Percentiles rank a stretch among this genome's conserved stretches.
Evolutionary conservation across 2,113 vertebrate species (phyloP).

Genomic region (Pachypanchax playfairii): DNA sequence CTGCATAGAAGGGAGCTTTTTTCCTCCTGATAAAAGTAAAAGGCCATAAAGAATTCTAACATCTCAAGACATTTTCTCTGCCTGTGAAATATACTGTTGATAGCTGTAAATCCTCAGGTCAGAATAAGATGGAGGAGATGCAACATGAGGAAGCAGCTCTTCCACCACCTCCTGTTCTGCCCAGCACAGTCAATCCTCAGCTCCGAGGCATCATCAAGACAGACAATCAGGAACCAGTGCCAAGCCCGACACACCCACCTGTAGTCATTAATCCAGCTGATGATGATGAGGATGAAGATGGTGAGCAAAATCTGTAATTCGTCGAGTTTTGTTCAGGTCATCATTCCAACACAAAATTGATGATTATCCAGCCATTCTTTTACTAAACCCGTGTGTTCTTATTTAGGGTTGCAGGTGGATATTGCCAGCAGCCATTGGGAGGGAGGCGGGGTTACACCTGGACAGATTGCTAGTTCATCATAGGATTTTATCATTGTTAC

Average conservation of each 20-base stretch:
- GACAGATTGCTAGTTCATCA: too few relatives aligned
- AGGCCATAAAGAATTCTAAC: fast-evolving
- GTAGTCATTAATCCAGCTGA: constrained; percentile 96
- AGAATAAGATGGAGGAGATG: constrained; percentile 75
- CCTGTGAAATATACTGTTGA: not conserved
- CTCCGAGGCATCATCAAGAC: constrained; percentile 90
- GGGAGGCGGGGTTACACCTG: too few relatives aligned
- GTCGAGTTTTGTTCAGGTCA: too few relatives aligned
- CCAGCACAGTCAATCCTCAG: constrained; percentile 85
- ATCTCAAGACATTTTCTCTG: not conserved
- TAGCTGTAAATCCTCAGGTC: constrained; percentile 49
- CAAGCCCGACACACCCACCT: constrained; percentile 94
- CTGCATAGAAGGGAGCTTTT: constrained; percentile 84
- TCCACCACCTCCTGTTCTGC: constrained; percentile 67
- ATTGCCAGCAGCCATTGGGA: too few relatives aligned
- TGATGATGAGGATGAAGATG: constrained; percentile 96
- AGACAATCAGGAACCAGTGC: constrained; percentile 90
- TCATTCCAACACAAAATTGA: too few relatives aligned
- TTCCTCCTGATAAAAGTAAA: constrained; percentile 89
- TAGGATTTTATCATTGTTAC: too few relatives aligned
- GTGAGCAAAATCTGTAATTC: constrained; percentile 56
- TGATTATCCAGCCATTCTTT: too few relatives aligned
- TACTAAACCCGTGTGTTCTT: too few relatives aligned
- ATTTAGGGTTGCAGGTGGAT: too few relatives aligned
- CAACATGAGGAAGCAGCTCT: constrained; percentile 63